Evolutionary conservation across 2,888 invertebrate genomes (phyloP).

Genomic region (Drosophila demipolita): DNA sequence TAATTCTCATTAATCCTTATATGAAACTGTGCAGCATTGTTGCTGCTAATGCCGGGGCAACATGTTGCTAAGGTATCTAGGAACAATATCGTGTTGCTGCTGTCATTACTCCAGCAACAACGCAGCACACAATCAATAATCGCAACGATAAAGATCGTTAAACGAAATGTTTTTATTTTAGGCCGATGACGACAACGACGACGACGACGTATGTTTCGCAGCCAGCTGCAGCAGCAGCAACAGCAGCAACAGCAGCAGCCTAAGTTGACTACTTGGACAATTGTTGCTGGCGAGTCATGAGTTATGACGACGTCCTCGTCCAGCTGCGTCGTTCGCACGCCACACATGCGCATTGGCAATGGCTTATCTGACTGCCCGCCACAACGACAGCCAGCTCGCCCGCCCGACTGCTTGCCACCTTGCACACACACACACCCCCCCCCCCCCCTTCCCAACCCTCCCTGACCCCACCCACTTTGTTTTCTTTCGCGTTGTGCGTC

Average conservation of each 20-base stretch:
- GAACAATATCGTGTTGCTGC: slow-evolving; percentile 23
- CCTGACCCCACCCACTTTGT: slow-evolving; percentile 5
- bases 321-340: slow-evolving; percentile 70
- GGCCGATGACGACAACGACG: slow-evolving; percentile 56
- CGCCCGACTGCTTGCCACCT: slow-evolving; percentile 25
- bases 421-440: slow-evolving; percentile 1
- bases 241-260: slow-evolving; percentile 31
- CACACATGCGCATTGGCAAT: slow-evolving; percentile 71
- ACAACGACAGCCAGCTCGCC: slow-evolving; percentile 10
- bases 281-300: slow-evolving; percentile 42
- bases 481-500: slow-evolving; percentile 51
- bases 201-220: slow-evolving; percentile 45
- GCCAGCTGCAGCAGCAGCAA: slow-evolving; percentile 32
- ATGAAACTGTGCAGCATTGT: slow-evolving; percentile 10
- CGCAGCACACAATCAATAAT: slow-evolving; percentile 83
- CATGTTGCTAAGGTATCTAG: slow-evolving; percentile 55
- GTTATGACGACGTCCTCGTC: slow-evolving; percentile 57
- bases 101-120: slow-evolving; percentile 38
- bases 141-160: slow-evolving; percentile 85
- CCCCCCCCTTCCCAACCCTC: slow-evolving; percentile 11
- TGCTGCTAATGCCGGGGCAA: slow-evolving; percentile 44
- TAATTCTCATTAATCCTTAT: background rate
- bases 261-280: slow-evolving; percentile 45
- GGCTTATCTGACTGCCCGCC: slow-evolving; percentile 63
- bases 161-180: slow-evolving; percentile 80